Base-by-base conservation (phyloP, 92 coral and sea anemone genomes). In the Zoanthus solanderi region DNA sequence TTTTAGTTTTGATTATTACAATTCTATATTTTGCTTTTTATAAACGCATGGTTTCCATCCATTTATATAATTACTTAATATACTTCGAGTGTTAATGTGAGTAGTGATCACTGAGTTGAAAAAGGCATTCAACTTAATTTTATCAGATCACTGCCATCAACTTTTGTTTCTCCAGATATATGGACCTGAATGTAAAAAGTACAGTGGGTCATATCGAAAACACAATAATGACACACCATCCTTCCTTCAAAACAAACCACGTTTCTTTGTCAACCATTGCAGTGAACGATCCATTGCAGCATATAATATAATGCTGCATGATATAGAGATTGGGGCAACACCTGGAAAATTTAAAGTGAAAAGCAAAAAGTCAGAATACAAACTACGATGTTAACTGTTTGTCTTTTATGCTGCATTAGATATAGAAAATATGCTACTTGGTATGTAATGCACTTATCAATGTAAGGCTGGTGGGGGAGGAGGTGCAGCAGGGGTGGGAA, bases 181-280 rank as follows among this genome's bases (percentile, higher is more conserved):
- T 89, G 78, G 84, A 92, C 82, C 74, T 48, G 73, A 90, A 86
- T 85, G 90, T 86, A 72, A 72, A 72, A 72, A 83, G 68, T 89
- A 52, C 84, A 71, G 78, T 52, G 63, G 84, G 31, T 28, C 69
- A 42, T 92, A 92, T 56, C 69, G 90, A 18, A 69, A 74, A 31
- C 89, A 92, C 90, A 85, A 66, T 83, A 82, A 72, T 13, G 88
- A 47, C 46, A 80, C 85, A 37, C 94, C 92, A 56, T 67, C 72
- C 18, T 92, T 84, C 53, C 85, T 92, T 53, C 67, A 54, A 8
- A 86, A 92, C 78, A 84, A 87, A 77, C 94, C 92, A 14, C 15
- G 88, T 11, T 53, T 79, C 60, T 53, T 92, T 31, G 90, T 89
- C 0, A 34, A 58, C 23, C 90, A 92, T 60, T 92, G 94, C 83